These are phyloP conservation scores for Nephotettix cincticeps DNA, from an alignment of 1,140 invertebrate genomes.

Conservation along the genomic window DNA sequence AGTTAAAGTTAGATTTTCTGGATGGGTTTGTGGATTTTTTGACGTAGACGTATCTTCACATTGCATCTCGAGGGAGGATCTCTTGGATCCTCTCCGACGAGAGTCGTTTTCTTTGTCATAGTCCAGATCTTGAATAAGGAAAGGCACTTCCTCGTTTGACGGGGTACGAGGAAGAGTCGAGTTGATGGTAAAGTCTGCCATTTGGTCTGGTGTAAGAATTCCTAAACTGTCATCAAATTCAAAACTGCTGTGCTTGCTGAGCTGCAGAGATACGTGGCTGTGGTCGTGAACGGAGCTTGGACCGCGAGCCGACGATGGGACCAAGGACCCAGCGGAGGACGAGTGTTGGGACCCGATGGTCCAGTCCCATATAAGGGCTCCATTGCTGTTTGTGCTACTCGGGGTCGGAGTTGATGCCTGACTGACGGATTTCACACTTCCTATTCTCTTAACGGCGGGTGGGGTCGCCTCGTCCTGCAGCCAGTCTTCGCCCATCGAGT, in stretches of 20 bases:
- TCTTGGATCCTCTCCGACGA: background rate
- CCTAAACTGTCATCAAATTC: conserved; percentile 77
- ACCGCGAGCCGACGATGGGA: conserved; percentile 38
- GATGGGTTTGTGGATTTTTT: background rate
- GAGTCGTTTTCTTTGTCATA: conserved; percentile 2
- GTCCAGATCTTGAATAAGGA: conserved; percentile 14
- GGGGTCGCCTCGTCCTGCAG: background rate
- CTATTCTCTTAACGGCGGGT: conserved; percentile 25
- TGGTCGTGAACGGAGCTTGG: background rate
- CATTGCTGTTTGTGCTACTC: conserved; percentile 38
- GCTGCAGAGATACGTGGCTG: conserved; percentile 2
- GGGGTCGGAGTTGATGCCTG: conserved; percentile 33
- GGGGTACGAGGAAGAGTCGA: background rate
- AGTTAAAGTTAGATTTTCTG: background rate
- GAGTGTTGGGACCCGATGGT: conserved; percentile 43
- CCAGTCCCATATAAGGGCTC: conserved; percentile 43
- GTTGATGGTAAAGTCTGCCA: conserved; percentile 62
- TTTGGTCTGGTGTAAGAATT: conserved; percentile 82
- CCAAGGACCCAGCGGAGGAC: conserved; percentile 41
- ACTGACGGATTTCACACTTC: conserved; percentile 21
- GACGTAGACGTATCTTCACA: conserved; percentile 6
- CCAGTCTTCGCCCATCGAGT: conserved; percentile 16
- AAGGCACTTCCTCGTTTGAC: conserved; percentile 12
- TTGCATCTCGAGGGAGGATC: conserved; percentile 27
- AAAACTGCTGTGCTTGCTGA: conserved; percentile 72